Conservation (phyloP, 2,888 invertebrate species). For the Apodemia duryi region DNA sequence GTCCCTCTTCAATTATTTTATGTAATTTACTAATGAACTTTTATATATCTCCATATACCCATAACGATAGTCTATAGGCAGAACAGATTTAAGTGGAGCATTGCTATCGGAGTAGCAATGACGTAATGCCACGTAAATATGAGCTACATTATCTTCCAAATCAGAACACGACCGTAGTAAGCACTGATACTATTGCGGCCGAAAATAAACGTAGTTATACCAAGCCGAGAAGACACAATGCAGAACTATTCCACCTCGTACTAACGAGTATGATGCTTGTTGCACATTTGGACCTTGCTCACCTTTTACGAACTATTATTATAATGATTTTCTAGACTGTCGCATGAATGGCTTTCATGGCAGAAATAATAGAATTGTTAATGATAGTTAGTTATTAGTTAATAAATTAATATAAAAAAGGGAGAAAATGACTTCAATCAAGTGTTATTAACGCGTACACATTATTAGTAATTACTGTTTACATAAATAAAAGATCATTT, state of each 20-base stretch:
- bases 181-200: not conserved
- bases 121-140: no score
- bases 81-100: no score
- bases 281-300: no score
- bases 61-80: no score
- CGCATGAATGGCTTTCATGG: slow-evolving; percentile 2
- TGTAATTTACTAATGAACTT: no score
- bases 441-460: not conserved
- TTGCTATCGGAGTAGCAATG: no score
- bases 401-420: slow-evolving; percentile 1
- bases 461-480: not conserved
- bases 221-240: no score
- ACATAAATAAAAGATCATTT: not conserved
- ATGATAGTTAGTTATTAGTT: not conserved
- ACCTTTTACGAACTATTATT: not conserved
- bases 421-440: slow-evolving; percentile 9
- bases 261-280: no score
- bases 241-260: no score
- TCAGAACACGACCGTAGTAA: not conserved
- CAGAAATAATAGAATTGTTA: slow-evolving; percentile 9
- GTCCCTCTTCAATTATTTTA: no score
- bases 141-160: not conserved
- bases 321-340: not conserved
- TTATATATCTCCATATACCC: no score
- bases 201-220: not conserved